Evolutionary conservation across 2,888 invertebrate species (phyloP), one percentile per base, ranked within the genome.

Genomic region (Mechanitis mazaeus): DNA sequence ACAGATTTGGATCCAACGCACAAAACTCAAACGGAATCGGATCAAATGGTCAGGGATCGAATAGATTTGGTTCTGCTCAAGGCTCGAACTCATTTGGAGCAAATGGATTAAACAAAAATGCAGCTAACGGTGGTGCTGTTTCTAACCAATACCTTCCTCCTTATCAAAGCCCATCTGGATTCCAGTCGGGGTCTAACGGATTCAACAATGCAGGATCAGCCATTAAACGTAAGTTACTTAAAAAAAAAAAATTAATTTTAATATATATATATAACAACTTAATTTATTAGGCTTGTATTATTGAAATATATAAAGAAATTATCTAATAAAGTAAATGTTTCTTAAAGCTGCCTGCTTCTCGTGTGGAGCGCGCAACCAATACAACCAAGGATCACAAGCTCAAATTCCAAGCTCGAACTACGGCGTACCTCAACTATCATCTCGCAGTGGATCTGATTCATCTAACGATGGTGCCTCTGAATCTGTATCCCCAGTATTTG

Each of bases 71-170:
- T 3, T 7, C 60, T 28, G 42, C 50, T n/a, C 50, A n/a, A 7
- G 9, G 31, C 9, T 50, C 31, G 9, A 31, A 11, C 50, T 50
- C 50, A 9, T 42, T 42, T 42, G 42, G 42, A 1, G 6, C 42
- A 50, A 50, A 50, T 31, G 50, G 50, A 31, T 50, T 50, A 7
- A 31, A 28, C n/a, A 59, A n/a, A 56, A 61, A 66, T 63, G 64
- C 63, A 1, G 67, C 74, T 7, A 78, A 80, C 65, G 70, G 71
- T 33, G 79, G 77, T n/a, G 83, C 83, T 38, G 79, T 83, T 31
- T 81, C 81, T 55, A 88, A 85, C 75, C 86, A 87, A 64, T 90
- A 90, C 71, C 72, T 90, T 42, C 87, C 89, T 33, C 89, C 89
- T 67, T 65, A 82, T 65, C 83, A 81, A 3, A 84, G 80, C 67